Percentiles rank a stretch among this genome's conserved stretches.
Evolutionary conservation across 2,888 invertebrate genomes (phyloP).

Genomic region (Hydrotaea diabolus): DNA sequence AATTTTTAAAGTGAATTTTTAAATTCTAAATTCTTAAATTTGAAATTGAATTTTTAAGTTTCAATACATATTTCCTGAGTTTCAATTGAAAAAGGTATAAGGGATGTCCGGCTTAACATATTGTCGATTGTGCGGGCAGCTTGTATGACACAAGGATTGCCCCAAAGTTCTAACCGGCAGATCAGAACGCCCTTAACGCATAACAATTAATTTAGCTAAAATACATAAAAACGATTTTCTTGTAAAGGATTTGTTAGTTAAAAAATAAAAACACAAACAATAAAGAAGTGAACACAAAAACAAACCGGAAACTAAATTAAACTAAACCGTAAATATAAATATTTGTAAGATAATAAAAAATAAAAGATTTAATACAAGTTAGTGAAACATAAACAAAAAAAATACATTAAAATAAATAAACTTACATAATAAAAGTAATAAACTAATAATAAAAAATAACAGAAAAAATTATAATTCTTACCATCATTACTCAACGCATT

Average conservation of each 20-base stretch:
- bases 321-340: neutral
- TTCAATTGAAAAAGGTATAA: too few species aligned
- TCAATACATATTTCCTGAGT: too few species aligned
- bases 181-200: too few species aligned
- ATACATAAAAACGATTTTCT: conserved; percentile 11
- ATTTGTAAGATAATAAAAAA: conserved; percentile 10
- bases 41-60: too few species aligned
- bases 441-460: conserved; percentile 63
- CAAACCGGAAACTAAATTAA: neutral
- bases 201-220: too few species aligned
- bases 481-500: conserved; percentile 78
- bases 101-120: too few species aligned
- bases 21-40: too few species aligned
- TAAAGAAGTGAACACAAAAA: neutral
- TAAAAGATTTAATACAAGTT: neutral
- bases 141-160: too few species aligned
- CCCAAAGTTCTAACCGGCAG: too few species aligned
- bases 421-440: conserved; percentile 36
- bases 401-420: conserved; percentile 48
- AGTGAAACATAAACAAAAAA: neutral
- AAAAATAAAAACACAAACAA: neutral
- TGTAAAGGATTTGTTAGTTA: neutral
- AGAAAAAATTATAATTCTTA: conserved; percentile 74
- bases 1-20: too few species aligned
- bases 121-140: too few species aligned